Evolutionary conservation across 2,888 invertebrate species (phyloP), one percentile per base, ranked within the genome.

Genomic region (Phyllotreta cruciferae): DNA sequence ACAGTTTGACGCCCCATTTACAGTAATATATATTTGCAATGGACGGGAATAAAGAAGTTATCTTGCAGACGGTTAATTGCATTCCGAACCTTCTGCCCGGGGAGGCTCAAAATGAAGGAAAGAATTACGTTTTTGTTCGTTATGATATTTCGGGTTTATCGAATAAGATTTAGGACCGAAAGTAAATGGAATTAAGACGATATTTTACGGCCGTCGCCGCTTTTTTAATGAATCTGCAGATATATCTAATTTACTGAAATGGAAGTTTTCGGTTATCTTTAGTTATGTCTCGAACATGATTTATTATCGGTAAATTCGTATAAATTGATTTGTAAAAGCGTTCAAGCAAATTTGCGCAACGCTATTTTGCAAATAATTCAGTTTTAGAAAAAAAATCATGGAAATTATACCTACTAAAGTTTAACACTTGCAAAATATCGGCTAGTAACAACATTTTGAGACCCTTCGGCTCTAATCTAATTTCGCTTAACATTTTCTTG

Each of bases 21-120:
- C 78, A 78, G 75, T 79, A 80, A 80, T 78, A 79, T 78, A 79
- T 79, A 79, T 79, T 75, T 77, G 72, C 77, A 79, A 79, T 80
- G 78, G 79, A 78, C 79, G 79, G 78, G 71, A 75, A 79, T 78
- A 78, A 75, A 74, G 72, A 73, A 74, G 75, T 74, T 77, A 78
- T 77, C 76, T 75, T 74, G 71, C 69, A 67, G 71, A 69, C 71
- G 71, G 75, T 78, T 79, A 78, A 79, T 78, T 78, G 75, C 75
- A 75, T 77, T 77, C 74, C 75, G 75, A 74, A 71, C 70, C 67
- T 63, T 67, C 61, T 56, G 58, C 64, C 60, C 24, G 24, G 24
- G 24, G 24, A 62, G 57, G 41, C 45, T 39, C 11, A 66, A 62
- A 66, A 60, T 47, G 50, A 60, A 45, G 60, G 57, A 56, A 52